Percentiles rank a stretch among this genome's conserved stretches.
Conservation (phyloP, 2,888 invertebrate species). For the Rhynchonema sp. region DNA sequence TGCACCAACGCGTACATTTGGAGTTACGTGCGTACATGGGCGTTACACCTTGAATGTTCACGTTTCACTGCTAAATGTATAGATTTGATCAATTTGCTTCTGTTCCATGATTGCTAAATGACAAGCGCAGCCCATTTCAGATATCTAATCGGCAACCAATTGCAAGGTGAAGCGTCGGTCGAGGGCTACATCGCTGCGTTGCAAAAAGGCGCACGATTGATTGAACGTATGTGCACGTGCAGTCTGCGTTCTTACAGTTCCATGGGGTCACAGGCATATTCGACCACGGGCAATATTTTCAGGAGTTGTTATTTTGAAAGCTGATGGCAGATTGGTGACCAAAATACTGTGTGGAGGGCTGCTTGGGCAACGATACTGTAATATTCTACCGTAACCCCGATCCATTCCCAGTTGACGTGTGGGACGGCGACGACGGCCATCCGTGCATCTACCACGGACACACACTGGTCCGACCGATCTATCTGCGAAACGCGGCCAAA, state of each 20-base stretch:
- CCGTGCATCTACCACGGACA: slow-evolving; percentile 42
- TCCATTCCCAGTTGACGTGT: slow-evolving; percentile 42
- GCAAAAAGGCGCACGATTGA: slow-evolving; percentile 39
- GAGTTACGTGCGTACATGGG: too few relatives aligned
- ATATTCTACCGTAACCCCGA: too few relatives aligned
- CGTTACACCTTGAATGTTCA: too few relatives aligned
- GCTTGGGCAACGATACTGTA: too few relatives aligned
- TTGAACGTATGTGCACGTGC: slow-evolving; percentile 42
- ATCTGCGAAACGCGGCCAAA: slow-evolving; percentile 15
- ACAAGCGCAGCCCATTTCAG: slow-evolving; percentile 25
- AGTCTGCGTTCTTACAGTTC: too few relatives aligned
- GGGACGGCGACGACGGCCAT: slow-evolving; percentile 39
- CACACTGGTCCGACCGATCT: slow-evolving; percentile 33
- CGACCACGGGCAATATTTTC: too few relatives aligned
- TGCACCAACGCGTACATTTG: too few relatives aligned
- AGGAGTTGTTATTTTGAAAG: too few relatives aligned
- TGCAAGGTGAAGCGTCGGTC: slow-evolving; percentile 41
- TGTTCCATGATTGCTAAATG: neutral
- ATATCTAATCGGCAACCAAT: slow-evolving; percentile 41
- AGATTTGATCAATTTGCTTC: neutral
- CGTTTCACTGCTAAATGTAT: too few relatives aligned
- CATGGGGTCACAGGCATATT: too few relatives aligned
- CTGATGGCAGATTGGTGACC: too few relatives aligned
- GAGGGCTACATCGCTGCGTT: slow-evolving; percentile 43
- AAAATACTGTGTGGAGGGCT: too few relatives aligned